Base-by-base conservation (phyloP, 2,888 invertebrate species). In the Hirtodrosophila confusa region DNA sequence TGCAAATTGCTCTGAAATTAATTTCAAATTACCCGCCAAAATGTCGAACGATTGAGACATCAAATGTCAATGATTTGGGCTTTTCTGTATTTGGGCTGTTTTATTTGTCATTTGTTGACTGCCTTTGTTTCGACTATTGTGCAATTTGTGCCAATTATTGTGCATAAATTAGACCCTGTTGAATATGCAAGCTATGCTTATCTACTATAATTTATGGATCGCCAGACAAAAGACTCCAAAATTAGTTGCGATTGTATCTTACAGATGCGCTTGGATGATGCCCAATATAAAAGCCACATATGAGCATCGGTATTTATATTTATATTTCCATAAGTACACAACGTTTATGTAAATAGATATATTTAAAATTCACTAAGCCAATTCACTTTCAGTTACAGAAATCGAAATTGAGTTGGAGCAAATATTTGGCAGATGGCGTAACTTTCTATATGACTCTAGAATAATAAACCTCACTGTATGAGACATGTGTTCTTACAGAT, bases 21-120 rank as follows among this genome's bases (percentile, higher is more conserved):
- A 85, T 69, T 85, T 80, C 70, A 85, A 83, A 83, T 87, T 87
- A 56, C 74, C 75, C 79, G 86, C 79, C 86, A 85, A 83, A 83
- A 85, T 87, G 83, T 77, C 79, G 71, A 83, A 66, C 71, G 74
- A 86, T 83, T 83, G 79, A 74, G 68, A 85, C 82, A 87, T 80
- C 75, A 50, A 82, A 83, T 83, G 82, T 87, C 82, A 83, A 87
- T 83, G 78, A 85, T 80, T 66, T 69, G 57, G 63, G 17, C 53
- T 51, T 55, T 71, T 62, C 41, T 53, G 41, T 40, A 55, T 51
- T 41, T 35, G 31, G 17, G 29, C 36, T 58, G 29, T 24, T 40
- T 62, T 51, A 61, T 64, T 60, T 54, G 17, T 43, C 24, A n/a
- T 37, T 53, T 39, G 8, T 12, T 55, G 36, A n/a, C 66, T 48